Base-by-base conservation (phyloP, 2,797 vertebrate species). In the Anabas testudineus region DNA sequence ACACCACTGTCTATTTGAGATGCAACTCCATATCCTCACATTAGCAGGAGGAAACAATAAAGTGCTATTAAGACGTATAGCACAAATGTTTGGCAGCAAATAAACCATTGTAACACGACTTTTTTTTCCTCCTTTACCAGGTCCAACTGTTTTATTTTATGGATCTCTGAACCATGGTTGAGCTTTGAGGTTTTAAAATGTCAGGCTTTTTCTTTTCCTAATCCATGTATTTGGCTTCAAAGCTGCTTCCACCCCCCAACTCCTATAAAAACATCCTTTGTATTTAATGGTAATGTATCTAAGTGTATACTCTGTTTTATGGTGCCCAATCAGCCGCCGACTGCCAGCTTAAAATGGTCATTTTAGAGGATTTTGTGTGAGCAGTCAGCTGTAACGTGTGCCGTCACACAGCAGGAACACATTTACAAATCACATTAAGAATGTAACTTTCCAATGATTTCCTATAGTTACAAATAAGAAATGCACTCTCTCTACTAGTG, bases 81-180 rank as follows among this genome's bases (percentile, higher is more conserved):
- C 21, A 47, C 39, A 85, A 86, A 85, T 81, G 81, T 86, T 85
- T 91, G 83, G 86, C 84, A 86, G 67, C 67, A 78, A 81, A 83
- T 66, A 65, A 56, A 43, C 54, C 54, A 56, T 76, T 8, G 47
- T 60, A 80, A 83, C 48, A 36, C 19, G 46, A 62, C 63, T 59
- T 65, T 52, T 10, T 56, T 48, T 60, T 47, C 13, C 36, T 60
- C 47, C 54, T 67, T 48, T 60, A 32, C 45, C n/a, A 59, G 63
- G 60, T 69, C 74, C 65, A 80, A 87, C 71, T 80, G 68, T 77
- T 84, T 70, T 2, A 2, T 85, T 88, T 88, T 53, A 84, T 80
- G 62, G 77, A 73, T 79, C 60, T 73, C 46, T 80, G 61, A 83
- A 67, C 61, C 60, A 10, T 49, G 18, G 56, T 62, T 73, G 43